Evolutionary conservation across 2,113 vertebrate species (phyloP), one percentile per base, ranked within the genome.

Genomic region (Pavo muticus): DNA sequence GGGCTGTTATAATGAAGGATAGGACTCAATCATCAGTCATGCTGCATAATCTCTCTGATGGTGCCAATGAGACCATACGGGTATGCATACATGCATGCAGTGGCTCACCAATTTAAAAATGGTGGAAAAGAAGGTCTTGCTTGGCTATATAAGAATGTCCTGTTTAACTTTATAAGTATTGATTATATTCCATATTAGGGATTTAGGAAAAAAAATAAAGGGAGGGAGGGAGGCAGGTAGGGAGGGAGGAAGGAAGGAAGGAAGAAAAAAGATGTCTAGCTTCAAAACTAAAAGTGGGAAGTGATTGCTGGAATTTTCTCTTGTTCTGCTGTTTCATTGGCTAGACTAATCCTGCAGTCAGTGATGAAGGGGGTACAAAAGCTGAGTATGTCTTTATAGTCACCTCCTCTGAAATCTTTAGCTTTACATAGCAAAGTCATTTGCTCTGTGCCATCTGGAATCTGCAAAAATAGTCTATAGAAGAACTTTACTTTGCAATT

Each of bases 371-470:
- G 35, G 6, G 16, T 61, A 40, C 75, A 76, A 89, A 93, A 68
- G 32, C n/a, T 25, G 61, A 64, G 18, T 19, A 82, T 79, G 64
- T 78, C 63, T 71, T 85, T 71, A 14, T 30, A 88, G 82, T 76
- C 70, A 74, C 67, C 67, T 92, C 45, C 76, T 92, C 72, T 84
- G 69, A 89, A 88, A 77, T 61, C n/a, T 77, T 91, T 59, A 69
- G 54, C 17, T 83, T 72, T 83, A 57, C 63, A 77, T 42, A 80
- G 73, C 72, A 69, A 78, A 91, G 75, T 94, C 75, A 91, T 65
- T 94, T 68, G 35, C 40, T 95, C 54, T 54, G 50, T 76, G 70
- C 82, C 87, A 82, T 96, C 88, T 95, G 95, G 87, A 90, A 92
- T 80, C 82, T 76, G 63, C 54, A 84, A 87, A 95, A 96, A 87